phyloP scores from a whole-genome alignment of 2,113 vertebrate genomes.

The Bubo blakistoni region DNA sequence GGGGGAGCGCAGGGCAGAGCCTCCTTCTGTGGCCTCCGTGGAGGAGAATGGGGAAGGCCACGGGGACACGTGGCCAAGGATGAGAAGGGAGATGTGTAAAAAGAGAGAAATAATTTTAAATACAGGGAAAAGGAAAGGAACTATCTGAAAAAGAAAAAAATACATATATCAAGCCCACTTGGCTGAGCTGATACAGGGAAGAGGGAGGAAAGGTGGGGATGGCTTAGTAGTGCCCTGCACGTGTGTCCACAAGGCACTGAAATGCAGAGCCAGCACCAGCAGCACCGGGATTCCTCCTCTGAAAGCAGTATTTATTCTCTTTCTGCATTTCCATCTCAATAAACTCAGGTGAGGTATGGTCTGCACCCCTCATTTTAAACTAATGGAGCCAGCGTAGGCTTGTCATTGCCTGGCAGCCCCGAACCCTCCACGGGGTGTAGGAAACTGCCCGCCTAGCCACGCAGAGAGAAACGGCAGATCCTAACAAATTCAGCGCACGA shows the following conservation, averaged over 20 bases:
- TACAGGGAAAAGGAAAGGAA: background rate
- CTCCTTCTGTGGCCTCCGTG: background rate
- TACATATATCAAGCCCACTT: background rate
- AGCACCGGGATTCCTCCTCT: background rate
- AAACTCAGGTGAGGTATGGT: background rate
- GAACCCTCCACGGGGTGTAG: background rate
- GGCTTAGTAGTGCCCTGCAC: background rate
- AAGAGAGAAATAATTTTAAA: background rate
- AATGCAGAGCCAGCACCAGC: background rate
- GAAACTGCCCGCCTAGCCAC: background rate
- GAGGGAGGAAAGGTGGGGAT: background rate
- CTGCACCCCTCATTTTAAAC: background rate
- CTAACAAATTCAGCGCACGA: background rate
- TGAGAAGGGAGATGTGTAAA: background rate
- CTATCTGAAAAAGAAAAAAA: background rate
- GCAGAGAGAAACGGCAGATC: background rate
- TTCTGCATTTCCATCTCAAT: background rate
- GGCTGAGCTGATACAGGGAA: background rate
- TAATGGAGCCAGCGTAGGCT: background rate
- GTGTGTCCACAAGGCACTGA: background rate
- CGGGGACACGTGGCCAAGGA: background rate
- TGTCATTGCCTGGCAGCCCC: background rate
- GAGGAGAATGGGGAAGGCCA: background rate
- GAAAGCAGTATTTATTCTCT: background rate
- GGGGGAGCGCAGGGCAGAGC: background rate